Evolutionary conservation across 2,113 vertebrate species (phyloP).

Genomic region (rabbit (Oryctolagus cuniculus)): DNA sequence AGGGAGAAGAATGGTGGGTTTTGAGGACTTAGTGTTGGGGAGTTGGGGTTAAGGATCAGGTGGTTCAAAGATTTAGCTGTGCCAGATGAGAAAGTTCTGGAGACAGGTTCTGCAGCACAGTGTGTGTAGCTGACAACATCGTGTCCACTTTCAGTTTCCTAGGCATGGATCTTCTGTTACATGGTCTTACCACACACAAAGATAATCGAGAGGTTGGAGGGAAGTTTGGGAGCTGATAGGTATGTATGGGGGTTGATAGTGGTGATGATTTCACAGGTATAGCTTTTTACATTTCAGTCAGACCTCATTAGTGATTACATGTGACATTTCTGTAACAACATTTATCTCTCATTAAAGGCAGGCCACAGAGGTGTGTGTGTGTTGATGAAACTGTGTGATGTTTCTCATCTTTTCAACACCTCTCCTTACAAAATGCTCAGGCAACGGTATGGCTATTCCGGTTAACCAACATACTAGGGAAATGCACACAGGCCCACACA

Average conservation of each 20-base stretch:
- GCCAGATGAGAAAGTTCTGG: neutral
- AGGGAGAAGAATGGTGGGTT: neutral
- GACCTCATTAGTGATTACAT: neutral
- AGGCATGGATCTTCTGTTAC: neutral
- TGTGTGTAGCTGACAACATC: neutral
- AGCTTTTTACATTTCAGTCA: neutral
- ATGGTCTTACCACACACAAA: neutral
- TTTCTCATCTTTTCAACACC: neutral
- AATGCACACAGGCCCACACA: neutral
- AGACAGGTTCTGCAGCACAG: neutral
- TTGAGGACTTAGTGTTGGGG: neutral
- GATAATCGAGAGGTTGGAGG: neutral
- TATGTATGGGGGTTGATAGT: neutral
- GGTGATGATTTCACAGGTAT: neutral
- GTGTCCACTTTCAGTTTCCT: neutral
- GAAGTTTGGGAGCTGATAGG: neutral
- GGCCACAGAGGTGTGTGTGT: neutral
- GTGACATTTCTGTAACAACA: neutral
- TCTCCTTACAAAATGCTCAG: neutral
- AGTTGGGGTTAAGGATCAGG: neutral
- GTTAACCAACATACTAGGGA: neutral
- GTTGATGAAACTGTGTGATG: neutral
- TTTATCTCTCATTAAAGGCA: conserved; percentile 32
- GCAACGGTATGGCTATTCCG: neutral
- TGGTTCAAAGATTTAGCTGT: neutral